Percentiles rank a stretch among this genome's conserved stretches.
Conservation (phyloP, 2,888 invertebrate genomes). For the Drymonia ruficornis region DNA sequence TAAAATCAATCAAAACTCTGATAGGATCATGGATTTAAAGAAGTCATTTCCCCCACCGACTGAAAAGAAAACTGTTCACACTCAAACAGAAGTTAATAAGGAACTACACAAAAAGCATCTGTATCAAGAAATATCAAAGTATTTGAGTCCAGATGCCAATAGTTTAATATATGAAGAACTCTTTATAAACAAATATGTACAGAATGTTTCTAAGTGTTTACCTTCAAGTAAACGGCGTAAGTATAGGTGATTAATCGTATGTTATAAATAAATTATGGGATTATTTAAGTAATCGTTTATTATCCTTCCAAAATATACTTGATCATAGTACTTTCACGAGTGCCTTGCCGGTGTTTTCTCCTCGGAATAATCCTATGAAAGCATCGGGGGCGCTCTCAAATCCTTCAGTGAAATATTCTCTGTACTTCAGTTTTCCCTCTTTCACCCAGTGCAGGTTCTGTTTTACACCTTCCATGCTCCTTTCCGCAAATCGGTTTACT, state of each 20-base stretch:
- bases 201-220: slow-evolving; percentile 22
- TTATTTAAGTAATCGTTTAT: slow-evolving; percentile 11
- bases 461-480: slow-evolving; percentile 84
- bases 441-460: slow-evolving; percentile 86
- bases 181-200: slow-evolving; percentile 61
- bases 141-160: slow-evolving; percentile 62
- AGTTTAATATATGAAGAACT: slow-evolving; percentile 73
- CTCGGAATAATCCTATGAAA: slow-evolving; percentile 85
- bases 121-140: slow-evolving; percentile 70
- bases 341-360: slow-evolving; percentile 88
- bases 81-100: slow-evolving; percentile 54
- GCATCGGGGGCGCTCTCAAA: slow-evolving; percentile 88
- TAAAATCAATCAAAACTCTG: slow-evolving; percentile 71
- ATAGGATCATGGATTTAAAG: slow-evolving; percentile 62
- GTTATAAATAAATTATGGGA: slow-evolving; percentile 15
- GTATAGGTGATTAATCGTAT: slow-evolving; percentile 40
- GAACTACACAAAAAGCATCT: slow-evolving; percentile 61
- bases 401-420: slow-evolving; percentile 87
- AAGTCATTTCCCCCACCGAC: slow-evolving; percentile 32
- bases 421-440: slow-evolving; percentile 87
- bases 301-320: slow-evolving; percentile 1
- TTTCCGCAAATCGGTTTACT: slow-evolving; percentile 77
- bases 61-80: slow-evolving; percentile 38
- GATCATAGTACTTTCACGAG: slow-evolving; percentile 81
- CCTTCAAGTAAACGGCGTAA: slow-evolving; percentile 48